phyloP scores from a whole-genome alignment of 1,140 invertebrate species.

The Aricia agestis region DNA sequence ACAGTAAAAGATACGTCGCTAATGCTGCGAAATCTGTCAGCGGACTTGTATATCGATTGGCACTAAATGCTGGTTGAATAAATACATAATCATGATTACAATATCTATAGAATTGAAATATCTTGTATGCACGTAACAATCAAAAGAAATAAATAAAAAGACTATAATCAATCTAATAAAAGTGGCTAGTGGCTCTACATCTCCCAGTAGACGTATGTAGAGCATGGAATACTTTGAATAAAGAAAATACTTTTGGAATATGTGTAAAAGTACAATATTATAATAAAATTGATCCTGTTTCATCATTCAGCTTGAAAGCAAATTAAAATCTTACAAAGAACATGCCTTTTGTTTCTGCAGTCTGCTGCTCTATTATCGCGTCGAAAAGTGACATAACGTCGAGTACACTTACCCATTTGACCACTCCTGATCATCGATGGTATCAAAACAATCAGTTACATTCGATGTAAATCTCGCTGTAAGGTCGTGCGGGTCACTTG shows the following conservation, averaged over 20 bases:
- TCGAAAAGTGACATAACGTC: background rate
- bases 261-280: too few species aligned
- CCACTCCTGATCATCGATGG: conserved; percentile 26
- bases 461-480: conserved; percentile 41
- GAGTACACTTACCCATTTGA: conserved; percentile 7
- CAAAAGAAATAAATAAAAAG: too few species aligned
- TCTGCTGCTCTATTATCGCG: background rate
- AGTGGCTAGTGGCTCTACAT: too few species aligned
- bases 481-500: conserved; percentile 61
- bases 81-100: background rate
- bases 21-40: conserved; percentile 28
- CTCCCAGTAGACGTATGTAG: too few species aligned
- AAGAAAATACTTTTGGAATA: too few species aligned
- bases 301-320: background rate
- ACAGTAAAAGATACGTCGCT: conserved; percentile 28
- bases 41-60: conserved; percentile 12
- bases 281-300: too few species aligned
- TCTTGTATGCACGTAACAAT: too few species aligned
- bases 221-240: too few species aligned
- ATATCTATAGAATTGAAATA: background rate
- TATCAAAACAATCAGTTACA: conserved; percentile 26
- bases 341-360: background rate
- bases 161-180: too few species aligned
- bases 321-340: background rate
- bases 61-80: background rate